phyloP scores from a whole-genome alignment of 2,888 invertebrate genomes.

The Chouioia cunea region DNA sequence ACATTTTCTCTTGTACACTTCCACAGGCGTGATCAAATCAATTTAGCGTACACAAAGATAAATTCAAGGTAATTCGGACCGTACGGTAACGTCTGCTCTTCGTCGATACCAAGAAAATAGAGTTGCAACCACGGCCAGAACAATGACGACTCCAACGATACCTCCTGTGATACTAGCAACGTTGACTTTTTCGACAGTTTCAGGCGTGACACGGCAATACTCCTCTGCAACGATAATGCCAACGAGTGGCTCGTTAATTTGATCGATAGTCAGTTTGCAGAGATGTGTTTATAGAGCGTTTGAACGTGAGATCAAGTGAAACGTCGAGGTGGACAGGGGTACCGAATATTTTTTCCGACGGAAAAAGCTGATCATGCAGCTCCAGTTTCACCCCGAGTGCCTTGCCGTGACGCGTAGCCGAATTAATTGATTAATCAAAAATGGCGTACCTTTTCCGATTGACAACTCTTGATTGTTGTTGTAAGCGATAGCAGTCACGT shows the following conservation, averaged over 20 bases:
- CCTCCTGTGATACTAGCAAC: constrained; percentile 50
- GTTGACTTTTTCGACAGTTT: constrained; percentile 21
- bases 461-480: constrained; percentile 45
- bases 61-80: constrained; percentile 49
- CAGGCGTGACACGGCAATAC: constrained; percentile 37
- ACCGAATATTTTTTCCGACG: too few species aligned
- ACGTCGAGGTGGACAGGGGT: too few species aligned
- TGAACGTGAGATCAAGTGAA: neutral
- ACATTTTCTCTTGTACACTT: too few species aligned
- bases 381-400: too few species aligned
- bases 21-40: too few species aligned
- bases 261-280: neutral
- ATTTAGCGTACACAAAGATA: too few species aligned
- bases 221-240: constrained; percentile 49
- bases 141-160: constrained; percentile 40
- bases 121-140: constrained; percentile 37
- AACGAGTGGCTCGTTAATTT: constrained; percentile 17
- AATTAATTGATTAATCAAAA: neutral
- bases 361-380: too few species aligned
- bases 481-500: constrained; percentile 53
- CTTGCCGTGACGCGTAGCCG: too few species aligned
- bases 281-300: neutral
- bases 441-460: constrained; percentile 49
- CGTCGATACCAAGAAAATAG: constrained; percentile 45
- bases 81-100: constrained; percentile 31